A percentile compares a stretch with the other conserved stretches of the same genome.
These are phyloP conservation scores for Serrognathus titanus DNA, from an alignment of 2,888 invertebrate genomes.

Conservation along the genomic window DNA sequence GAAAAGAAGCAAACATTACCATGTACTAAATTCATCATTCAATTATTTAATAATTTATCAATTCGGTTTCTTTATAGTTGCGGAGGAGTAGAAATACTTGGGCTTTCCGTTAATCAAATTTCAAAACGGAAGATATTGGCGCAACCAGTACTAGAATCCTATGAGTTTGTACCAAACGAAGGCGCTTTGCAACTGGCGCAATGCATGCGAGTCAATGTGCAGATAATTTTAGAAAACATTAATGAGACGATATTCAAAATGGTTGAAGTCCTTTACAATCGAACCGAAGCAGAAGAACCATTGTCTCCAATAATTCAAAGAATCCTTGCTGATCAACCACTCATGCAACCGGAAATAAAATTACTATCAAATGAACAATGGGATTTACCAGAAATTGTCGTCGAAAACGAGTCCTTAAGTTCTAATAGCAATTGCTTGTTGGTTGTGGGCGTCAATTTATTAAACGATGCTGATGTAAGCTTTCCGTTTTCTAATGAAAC, in stretches of 20 bases:
- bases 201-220: conserved; percentile 60
- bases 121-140: conserved; percentile 65
- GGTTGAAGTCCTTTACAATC: conserved; percentile 44
- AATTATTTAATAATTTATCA: too few species aligned
- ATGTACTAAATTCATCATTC: too few species aligned
- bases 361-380: conserved; percentile 55
- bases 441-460: conserved; percentile 23
- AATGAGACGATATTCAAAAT: conserved; percentile 59
- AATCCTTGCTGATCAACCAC: conserved; percentile 63
- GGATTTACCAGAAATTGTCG: conserved; percentile 52
- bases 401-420: conserved; percentile 60
- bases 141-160: conserved; percentile 73
- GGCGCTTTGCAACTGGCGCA: conserved; percentile 27
- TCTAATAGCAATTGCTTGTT: conserved; percentile 33
- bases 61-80: conserved; percentile 31
- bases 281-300: conserved; percentile 35
- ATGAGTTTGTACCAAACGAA: conserved; percentile 66
- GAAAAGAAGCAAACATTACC: too few species aligned
- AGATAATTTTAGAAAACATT: conserved; percentile 70
- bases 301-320: conserved; percentile 55
- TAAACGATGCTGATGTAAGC: too few species aligned
- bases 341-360: conserved; percentile 64
- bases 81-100: conserved; percentile 63
- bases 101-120: conserved; percentile 73
- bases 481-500: too few species aligned